phyloP scores from a whole-genome alignment of 2,888 invertebrate genomes.

The Drosophila cracens region DNA sequence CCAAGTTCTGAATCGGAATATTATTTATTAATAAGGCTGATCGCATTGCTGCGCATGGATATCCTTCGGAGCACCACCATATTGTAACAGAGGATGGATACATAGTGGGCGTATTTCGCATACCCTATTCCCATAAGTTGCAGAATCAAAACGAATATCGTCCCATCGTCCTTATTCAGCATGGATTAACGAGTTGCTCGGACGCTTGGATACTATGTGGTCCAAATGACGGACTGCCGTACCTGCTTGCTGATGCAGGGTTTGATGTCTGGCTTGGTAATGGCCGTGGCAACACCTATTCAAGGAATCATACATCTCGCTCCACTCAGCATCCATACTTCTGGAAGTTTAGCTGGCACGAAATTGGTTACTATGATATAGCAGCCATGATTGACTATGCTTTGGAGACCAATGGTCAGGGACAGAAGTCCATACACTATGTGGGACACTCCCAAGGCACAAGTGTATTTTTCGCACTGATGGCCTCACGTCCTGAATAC shows the following conservation, averaged over 20 bases:
- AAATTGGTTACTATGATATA: slow-evolving; percentile 89
- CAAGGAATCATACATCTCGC: slow-evolving; percentile 59
- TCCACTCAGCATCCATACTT: slow-evolving; percentile 60
- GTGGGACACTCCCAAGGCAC: slow-evolving; percentile 83
- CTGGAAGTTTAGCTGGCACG: slow-evolving; percentile 90
- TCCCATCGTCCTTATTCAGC: slow-evolving; percentile 86
- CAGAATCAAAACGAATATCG: slow-evolving; percentile 60
- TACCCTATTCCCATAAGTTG: slow-evolving; percentile 72
- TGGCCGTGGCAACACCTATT: slow-evolving; percentile 75
- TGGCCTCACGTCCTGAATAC: slow-evolving; percentile 76
- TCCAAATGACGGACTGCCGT: slow-evolving; percentile 70
- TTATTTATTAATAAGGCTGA: slow-evolving; percentile 44
- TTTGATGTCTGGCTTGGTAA: slow-evolving; percentile 84
- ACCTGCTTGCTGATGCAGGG: slow-evolving; percentile 79
- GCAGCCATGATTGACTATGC: slow-evolving; percentile 77
- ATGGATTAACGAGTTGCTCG: slow-evolving; percentile 77
- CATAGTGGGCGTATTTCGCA: slow-evolving; percentile 75
- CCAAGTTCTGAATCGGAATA: neutral
- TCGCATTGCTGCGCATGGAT: slow-evolving; percentile 85
- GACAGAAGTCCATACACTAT: slow-evolving; percentile 74
- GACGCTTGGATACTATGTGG: slow-evolving; percentile 79
- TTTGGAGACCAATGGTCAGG: slow-evolving; percentile 60
- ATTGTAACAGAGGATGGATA: slow-evolving; percentile 79
- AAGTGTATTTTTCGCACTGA: slow-evolving; percentile 70
- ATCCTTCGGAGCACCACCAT: slow-evolving; percentile 89